Evolutionary conservation across 1,140 invertebrate genomes (phyloP), one percentile per base, ranked within the genome.

Genomic region (Araneus ventricosus): DNA sequence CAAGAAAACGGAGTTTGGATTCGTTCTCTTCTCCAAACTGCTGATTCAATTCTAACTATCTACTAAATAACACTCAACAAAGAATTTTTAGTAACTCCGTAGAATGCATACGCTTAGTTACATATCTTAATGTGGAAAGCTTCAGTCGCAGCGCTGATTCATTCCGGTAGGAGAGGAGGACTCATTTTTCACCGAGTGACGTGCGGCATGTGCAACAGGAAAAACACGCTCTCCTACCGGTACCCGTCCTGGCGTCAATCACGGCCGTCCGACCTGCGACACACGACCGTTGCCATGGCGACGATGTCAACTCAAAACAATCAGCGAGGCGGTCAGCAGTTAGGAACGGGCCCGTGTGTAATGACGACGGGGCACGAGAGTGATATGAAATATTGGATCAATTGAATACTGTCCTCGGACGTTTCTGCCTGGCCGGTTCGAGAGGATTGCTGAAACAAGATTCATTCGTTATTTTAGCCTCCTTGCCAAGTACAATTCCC

Each of bases 301-400:
- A 82, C 89, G 34, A 52, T 27, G 75, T 82, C 89, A 90, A 90
- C 79, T 90, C 75, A 90, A 90, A 90, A 90, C 89, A 90, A 90
- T 90, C 89, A 59, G 45, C 57, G 79, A 59, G 27, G 61, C n/a
- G 30, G 86, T 70, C 86, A 63, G 84, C 63, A 63, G 63, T 88
- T 70, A 70, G 89, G 89, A 82, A 79, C 52, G 37, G 63, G n/a
- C 27, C 88, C 63, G 63, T 57, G 88, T 70, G 39, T 79, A 90
- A 90, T 90, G 89, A 52, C 27, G 89, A 34, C 52, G 8, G 45
- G 57, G 79, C 89, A 90, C 89, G 89, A 63, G 82, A 90, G 70
- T 90, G 89, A 90, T 80, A 90, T 90, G 79, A 90, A 90, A 84
- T 90, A 90, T 90, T 82, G 52, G 89, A 90, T 82, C 75, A 84